These are phyloP conservation scores for Bufo bufo DNA, from an alignment of 2,113 vertebrate species.

Conservation along the genomic window DNA sequence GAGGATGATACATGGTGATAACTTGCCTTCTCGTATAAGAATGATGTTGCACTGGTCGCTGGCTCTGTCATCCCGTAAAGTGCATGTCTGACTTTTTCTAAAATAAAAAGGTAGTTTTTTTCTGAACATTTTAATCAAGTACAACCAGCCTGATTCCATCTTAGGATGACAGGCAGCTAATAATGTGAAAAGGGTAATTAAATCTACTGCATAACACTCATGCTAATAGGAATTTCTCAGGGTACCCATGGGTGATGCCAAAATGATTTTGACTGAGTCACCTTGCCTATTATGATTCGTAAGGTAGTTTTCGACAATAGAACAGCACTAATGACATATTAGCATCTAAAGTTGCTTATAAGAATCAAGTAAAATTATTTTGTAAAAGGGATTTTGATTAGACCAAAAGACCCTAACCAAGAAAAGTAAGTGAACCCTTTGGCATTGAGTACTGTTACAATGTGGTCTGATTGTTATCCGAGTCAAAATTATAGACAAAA, in stretches of 20 bases:
- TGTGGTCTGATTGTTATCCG: too few relatives aligned
- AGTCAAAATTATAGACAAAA: too few relatives aligned
- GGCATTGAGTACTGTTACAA: too few relatives aligned
- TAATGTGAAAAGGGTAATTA: background rate
- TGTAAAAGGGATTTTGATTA: background rate
- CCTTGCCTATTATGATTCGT: constrained; percentile 5
- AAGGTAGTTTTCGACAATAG: background rate
- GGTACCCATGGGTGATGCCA: constrained; percentile 12
- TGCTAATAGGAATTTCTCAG: background rate
- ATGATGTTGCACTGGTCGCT: too few relatives aligned
- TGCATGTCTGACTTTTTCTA: background rate
- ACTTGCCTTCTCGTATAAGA: too few relatives aligned
- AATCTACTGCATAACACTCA: background rate
- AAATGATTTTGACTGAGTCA: background rate
- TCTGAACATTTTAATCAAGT: background rate
- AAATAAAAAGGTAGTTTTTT: background rate
- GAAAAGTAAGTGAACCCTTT: too few relatives aligned
- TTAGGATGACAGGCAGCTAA: background rate
- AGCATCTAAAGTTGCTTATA: background rate
- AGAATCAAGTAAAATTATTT: background rate
- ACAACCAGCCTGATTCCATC: background rate
- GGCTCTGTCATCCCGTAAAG: background rate
- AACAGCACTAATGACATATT: background rate
- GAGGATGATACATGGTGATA: too few relatives aligned
- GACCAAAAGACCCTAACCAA: background rate